Conservation (phyloP, 2,888 invertebrate genomes). For the Lochmaea capreae region DNA sequence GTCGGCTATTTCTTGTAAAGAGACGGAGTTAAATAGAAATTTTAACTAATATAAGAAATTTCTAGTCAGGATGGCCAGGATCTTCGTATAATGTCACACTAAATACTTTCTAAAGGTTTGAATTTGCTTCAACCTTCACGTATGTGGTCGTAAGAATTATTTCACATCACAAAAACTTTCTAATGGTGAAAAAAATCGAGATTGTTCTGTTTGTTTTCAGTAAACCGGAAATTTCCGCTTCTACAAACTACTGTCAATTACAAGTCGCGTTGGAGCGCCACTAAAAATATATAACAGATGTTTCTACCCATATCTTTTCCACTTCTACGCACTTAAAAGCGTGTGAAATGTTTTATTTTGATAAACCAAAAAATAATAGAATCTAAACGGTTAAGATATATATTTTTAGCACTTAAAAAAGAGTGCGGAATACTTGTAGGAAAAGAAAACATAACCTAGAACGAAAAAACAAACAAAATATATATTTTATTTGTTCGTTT, state of each 20-base stretch:
- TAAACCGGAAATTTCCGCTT: neutral
- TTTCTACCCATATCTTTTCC: neutral
- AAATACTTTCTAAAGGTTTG: too few relatives aligned
- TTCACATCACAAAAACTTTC: too few relatives aligned
- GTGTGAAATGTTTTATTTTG: neutral
- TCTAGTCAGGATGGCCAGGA: too few relatives aligned
- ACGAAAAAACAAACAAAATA: constrained; percentile 17
- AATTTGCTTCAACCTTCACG: too few relatives aligned
- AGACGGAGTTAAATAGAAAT: too few relatives aligned
- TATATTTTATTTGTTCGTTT: neutral
- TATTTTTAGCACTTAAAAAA: constrained; percentile 15
- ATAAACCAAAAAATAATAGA: neutral
- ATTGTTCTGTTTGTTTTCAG: too few relatives aligned
- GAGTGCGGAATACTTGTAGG: constrained; percentile 5
- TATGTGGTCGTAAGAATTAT: too few relatives aligned
- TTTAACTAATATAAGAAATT: too few relatives aligned
- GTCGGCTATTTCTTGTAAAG: too few relatives aligned
- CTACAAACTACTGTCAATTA: neutral
- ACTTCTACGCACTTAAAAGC: neutral
- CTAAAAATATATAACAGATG: neutral
- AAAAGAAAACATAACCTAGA: constrained; percentile 14
- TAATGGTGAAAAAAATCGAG: too few relatives aligned
- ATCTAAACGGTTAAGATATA: neutral
- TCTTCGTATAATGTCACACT: too few relatives aligned
- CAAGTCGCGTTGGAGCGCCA: neutral